Conservation (phyloP, 2,888 invertebrate species). For the Enchytraeus crypticus region DNA sequence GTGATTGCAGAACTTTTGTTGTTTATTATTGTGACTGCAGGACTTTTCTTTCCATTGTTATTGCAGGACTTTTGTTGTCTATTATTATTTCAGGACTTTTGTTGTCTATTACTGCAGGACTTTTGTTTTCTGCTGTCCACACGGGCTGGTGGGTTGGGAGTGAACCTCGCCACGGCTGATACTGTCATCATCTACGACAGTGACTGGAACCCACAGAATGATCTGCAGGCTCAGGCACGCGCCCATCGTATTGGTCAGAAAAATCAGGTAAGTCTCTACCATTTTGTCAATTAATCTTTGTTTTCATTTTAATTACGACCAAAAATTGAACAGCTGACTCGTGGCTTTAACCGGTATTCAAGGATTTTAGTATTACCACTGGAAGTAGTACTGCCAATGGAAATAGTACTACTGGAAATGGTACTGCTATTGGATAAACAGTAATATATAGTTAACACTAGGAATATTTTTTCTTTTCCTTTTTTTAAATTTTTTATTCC, state of each 20-base stretch:
- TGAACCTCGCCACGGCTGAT: conserved; percentile 96
- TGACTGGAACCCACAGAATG: conserved; percentile 99
- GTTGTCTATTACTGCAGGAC: conserved; percentile 53
- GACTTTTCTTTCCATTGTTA: neutral
- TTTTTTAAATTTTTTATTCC: no score
- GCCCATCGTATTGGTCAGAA: conserved; percentile 98
- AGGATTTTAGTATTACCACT: neutral
- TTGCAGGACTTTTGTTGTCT: neutral
- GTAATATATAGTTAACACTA: neutral
- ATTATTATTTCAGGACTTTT: neutral
- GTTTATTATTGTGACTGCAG: neutral
- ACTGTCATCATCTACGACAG: conserved; percentile 98
- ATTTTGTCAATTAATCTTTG: neutral
- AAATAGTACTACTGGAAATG: neutral
- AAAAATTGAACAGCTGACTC: no score
- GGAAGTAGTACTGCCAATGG: neutral
- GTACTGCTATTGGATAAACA: neutral
- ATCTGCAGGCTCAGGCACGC: conserved; percentile 93
- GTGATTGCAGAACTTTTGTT: neutral
- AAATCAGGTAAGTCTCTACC: conserved; percentile 66
- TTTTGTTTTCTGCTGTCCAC: conserved; percentile 95
- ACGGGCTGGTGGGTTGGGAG: conserved; percentile 94
- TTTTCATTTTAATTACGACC: no score
- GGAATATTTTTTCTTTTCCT: no score
- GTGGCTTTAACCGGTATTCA: no score